Base-by-base conservation (phyloP, 2,888 invertebrate genomes). In the Leptinotarsa haldemani region DNA sequence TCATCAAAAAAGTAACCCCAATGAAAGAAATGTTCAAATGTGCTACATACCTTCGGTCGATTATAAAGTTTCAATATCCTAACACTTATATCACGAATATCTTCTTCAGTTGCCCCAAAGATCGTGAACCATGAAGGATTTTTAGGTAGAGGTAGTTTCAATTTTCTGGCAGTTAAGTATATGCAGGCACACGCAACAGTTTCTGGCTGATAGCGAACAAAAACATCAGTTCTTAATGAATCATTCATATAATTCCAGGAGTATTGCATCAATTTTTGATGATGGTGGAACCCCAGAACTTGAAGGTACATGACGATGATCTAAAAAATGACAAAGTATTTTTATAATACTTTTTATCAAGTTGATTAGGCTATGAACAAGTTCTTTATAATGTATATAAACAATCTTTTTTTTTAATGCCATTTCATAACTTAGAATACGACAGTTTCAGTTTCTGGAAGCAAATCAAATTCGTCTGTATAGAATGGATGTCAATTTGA, bases 221-320 rank as follows among this genome's bases (percentile, higher is more conserved):
- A 99, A 0, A 98, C 97, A 88, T 99, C 97, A 0, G 98, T 98
- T 50, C 99, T 91, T 65, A 99, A 89, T 0, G 98, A 96, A 89
- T 99, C 99, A 87, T 99, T 99, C 99, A 99, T 99, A 88, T 98
- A 99, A 87, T 99, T 99, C 99, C 99, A 99, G 3, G 99, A 94
- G 87, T 94, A 93, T 87, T 99, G 99, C 92, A 98, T 96, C 53
- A 99, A 90, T 80, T 94, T 93, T 73, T 93, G 92, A 87, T 98
- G 94, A 84, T 94, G 94, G 84, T 97, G 95, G 83, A 94, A 94
- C 67, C 96, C 94, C 77, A 99, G 88, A 12, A 98, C 93, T 90
- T 98, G 97, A 71, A 99, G 90, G 86, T 98, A 98, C 90, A 97
- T 96, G 22, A 98, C 97, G 87, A 97, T 97, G 71, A 93, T 91